Evolutionary conservation across 2,797 vertebrate genomes (phyloP), one percentile per base, ranked within the genome.

Genomic region (Chloroceryle inda): DNA sequence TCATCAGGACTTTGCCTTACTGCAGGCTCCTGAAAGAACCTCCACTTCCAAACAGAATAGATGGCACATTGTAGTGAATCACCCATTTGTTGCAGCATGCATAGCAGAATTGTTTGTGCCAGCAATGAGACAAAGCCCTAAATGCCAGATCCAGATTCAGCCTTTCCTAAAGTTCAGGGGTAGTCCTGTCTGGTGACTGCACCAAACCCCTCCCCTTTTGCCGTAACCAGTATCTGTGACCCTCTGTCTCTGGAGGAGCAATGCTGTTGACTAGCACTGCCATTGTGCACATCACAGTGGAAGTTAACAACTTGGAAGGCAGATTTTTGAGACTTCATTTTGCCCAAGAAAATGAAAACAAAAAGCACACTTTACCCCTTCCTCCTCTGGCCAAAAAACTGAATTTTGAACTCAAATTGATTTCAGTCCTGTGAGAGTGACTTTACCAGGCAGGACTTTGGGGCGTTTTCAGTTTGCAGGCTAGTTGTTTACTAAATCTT

Each of bases 401-500:
- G 29, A 29, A 59, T 72, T 56, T 67, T 50, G 45, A 84, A 13
- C 37, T 92, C 14, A 58, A 56, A 47, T 38, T 38, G 12, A n/a
- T 96, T 84, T 94, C 14, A 52, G 0, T 87, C 47, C 59, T 78
- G 4, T 53, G 16, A 59, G 35, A 66, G 40, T 68, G 42, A 75
- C 47, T 90, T 87, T 84, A 81, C 31, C 38, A 92, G 74, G 45
- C 69, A 67, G 76, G 23, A 66, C 52, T 82, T n/a, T 5, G 69
- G 77, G 89, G 67, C 4, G 6, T 92, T 96, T 94, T 91, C 47
- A 49, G 14, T 76, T 90, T 95, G 50, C 63, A 79, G 53, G 24
- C 62, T 81, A 49, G 75, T 79, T 97, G 94, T 97, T 96, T 97
- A 95, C 72, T 85, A 49, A 83, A 66, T 90, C 76, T 91, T 94